A percentile compares a stretch with the other conserved stretches of the same genome.
phyloP scores from a whole-genome alignment of 2,888 invertebrate genomes.

The Stenoptilia bipunctidactyla region DNA sequence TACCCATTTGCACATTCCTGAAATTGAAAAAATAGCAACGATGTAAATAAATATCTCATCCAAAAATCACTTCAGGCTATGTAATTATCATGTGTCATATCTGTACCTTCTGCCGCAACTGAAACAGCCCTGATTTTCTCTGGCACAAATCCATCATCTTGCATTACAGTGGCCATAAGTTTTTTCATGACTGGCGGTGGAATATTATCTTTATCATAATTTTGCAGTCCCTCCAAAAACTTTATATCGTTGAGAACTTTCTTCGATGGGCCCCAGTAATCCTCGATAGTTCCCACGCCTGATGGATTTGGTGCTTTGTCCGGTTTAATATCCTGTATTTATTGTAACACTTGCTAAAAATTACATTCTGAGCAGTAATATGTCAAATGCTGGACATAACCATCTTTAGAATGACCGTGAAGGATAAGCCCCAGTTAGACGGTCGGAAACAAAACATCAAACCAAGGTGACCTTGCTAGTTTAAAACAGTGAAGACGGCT shows the following conservation, averaged over 20 bases:
- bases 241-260: constrained; percentile 91
- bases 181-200: constrained; percentile 85
- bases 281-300: constrained; percentile 88
- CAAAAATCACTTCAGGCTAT: too few relatives aligned
- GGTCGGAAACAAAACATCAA: too few relatives aligned
- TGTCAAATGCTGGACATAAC: too few relatives aligned
- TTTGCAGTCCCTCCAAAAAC: constrained; percentile 88
- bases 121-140: constrained; percentile 91
- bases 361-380: too few relatives aligned
- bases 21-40: too few relatives aligned
- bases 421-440: too few relatives aligned
- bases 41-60: too few relatives aligned
- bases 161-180: constrained; percentile 83
- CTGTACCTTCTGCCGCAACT: constrained; percentile 85
- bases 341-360: too few relatives aligned
- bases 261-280: constrained; percentile 94
- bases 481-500: too few relatives aligned
- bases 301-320: constrained; percentile 87
- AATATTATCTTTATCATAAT: constrained; percentile 95
- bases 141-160: constrained; percentile 90
- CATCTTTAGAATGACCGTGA: too few relatives aligned
- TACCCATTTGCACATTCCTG: constrained; percentile 92
- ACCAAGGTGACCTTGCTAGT: too few relatives aligned
- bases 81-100: too few relatives aligned
- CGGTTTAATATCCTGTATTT: constrained; percentile 86